Conservation (phyloP, 2,797 vertebrate species). For the Enteromius afrohamiltoni region DNA sequence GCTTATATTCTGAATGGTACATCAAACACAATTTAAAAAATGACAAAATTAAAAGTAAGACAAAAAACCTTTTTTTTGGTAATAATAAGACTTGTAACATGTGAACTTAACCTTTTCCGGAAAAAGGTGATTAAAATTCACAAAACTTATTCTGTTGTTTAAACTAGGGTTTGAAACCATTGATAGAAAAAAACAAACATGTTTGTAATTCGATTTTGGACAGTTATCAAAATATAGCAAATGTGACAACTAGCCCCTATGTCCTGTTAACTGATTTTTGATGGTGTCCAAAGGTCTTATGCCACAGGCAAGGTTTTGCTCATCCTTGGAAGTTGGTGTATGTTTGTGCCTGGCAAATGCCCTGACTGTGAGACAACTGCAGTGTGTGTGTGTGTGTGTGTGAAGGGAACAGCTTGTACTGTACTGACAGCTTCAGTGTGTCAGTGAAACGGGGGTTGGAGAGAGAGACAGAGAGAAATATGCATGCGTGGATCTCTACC, state of each 20-base stretch:
- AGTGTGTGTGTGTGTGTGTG: conserved; percentile 17
- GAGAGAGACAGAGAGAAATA: conserved; percentile 6
- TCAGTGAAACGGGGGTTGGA: conserved; percentile 3
- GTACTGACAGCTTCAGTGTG: conserved; percentile 26
- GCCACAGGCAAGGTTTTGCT: not conserved
- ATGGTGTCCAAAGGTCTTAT: not conserved
- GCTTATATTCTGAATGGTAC: not conserved
- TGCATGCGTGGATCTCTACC: not conserved
- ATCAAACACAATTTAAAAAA: not conserved
- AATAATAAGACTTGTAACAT: not conserved
- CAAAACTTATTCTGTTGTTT: not conserved
- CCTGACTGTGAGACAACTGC: not conserved
- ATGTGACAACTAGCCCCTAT: conserved; percentile 1
- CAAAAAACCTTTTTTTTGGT: not conserved
- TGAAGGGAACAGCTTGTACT: conserved; percentile 24
- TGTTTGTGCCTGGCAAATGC: conserved; percentile 30
- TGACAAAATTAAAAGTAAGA: not conserved
- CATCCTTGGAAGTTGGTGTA: conserved; percentile 10
- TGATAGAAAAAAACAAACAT: not conserved
- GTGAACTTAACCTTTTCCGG: not conserved
- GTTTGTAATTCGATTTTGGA: not conserved
- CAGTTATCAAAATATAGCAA: not conserved
- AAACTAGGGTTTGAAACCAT: not conserved
- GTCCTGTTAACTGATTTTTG: not conserved
- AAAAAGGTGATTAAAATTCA: not conserved